Base-by-base conservation (phyloP, 1,140 invertebrate species). In the Pogonus chalceus region DNA sequence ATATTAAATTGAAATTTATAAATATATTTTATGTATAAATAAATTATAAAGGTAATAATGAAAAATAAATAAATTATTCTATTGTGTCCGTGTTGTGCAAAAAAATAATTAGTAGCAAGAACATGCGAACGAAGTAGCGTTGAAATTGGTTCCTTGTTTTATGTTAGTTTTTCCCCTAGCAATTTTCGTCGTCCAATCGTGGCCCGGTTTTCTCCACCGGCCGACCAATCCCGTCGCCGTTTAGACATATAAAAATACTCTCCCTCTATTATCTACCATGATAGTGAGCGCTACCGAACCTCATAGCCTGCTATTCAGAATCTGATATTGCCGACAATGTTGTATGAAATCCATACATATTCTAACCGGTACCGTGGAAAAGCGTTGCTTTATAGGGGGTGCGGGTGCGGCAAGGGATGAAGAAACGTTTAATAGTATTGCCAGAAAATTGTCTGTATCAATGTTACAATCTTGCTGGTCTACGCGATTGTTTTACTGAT, bases 181-280 rank as follows among this genome's bases (percentile, higher is more conserved):
- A 64, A 62, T 62, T 66, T 64, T 52, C 54, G 37, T 48, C 37
- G 57, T 26, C 66, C 66, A 68, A 66, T 68, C 37, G 51, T 39
- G 52, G 35, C 20, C 14, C 39, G 47, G 53, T 43, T 58, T 35
- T 18, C 37, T 9, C 18, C 37, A 3, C 18, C 37, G 4, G 37
- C 51, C 37, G 57, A 37, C 66, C 66, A 68, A 66, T 68, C 37
- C 50, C 48, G 50, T 26, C 21, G 20, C 47, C 37, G 53, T 48
- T 58, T 35, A 24, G 57, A 53, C 49, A 55, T 60, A 68, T 68
- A 68, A 68, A 68, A 68, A 68, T 68, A 64, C 63, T 64, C 63
- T 51, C 59, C 63, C 63, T 62, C 62, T 63, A 68, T 68, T 68
- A 68, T 68, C 66, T 62, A 63, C 66, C 66, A 68, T 68, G 66